These are phyloP conservation scores for Tenodera sinensis DNA, from an alignment of 2,888 invertebrate genomes.

Conservation along the genomic window DNA sequence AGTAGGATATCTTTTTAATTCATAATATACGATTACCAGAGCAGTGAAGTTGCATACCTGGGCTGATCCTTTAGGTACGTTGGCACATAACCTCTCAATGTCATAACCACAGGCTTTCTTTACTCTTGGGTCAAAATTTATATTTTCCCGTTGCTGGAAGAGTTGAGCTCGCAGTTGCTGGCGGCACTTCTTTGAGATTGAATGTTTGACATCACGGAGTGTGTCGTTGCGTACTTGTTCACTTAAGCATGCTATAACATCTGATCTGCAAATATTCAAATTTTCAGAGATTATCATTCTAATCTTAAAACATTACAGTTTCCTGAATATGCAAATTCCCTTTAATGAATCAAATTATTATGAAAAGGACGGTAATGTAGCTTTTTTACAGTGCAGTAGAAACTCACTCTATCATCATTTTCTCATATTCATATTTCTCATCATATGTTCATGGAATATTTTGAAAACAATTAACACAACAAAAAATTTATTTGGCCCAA, in stretches of 20 bases:
- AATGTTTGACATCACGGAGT: conserved; percentile 66
- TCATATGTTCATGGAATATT: too few relatives aligned
- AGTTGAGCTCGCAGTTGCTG: conserved; percentile 88
- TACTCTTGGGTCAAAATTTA: conserved; percentile 79
- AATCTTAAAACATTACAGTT: not conserved
- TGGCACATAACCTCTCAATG: conserved; percentile 67
- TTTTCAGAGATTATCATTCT: not conserved
- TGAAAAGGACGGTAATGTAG: not conserved
- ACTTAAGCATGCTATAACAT: conserved; percentile 84
- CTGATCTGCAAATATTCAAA: conserved; percentile 42
- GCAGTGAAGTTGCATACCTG: conserved; percentile 43
- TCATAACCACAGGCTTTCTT: conserved; percentile 79
- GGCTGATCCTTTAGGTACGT: conserved; percentile 63
- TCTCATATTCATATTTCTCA: too few relatives aligned
- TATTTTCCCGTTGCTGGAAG: conserved; percentile 87
- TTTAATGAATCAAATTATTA: not conserved
- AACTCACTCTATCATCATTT: too few relatives aligned
- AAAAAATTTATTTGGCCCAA: too few relatives aligned
- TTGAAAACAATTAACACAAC: too few relatives aligned
- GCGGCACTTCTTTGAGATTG: conserved; percentile 82
- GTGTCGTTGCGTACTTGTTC: conserved; percentile 88
- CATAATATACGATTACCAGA: not conserved
- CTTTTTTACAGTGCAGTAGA: too few relatives aligned
- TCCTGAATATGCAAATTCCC: not conserved
- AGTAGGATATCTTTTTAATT: too few relatives aligned